Evolutionary conservation across 2,888 invertebrate species (phyloP).

Genomic region (Microctonus hyperodae): DNA sequence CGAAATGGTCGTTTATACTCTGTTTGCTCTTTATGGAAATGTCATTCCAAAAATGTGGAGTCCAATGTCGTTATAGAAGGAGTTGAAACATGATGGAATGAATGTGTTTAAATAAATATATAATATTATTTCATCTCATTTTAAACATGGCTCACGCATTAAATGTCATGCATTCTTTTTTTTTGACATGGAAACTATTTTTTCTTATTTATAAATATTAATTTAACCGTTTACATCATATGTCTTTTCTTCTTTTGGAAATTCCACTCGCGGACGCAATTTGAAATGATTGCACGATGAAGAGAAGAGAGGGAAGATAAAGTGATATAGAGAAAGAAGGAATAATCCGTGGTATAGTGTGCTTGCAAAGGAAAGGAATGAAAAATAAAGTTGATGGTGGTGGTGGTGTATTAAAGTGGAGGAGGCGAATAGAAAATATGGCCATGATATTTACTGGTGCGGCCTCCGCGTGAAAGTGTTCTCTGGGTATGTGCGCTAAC

Average conservation of each 20-base stretch:
- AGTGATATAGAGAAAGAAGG: neutral
- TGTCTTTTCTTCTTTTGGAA: neutral
- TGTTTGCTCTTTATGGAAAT: constrained; percentile 25
- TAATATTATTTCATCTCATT: constrained; percentile 13
- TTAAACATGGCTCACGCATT: constrained; percentile 8
- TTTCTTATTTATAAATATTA: neutral
- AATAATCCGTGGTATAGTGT: neutral
- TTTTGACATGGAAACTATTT: neutral
- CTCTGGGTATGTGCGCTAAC: constrained; percentile 24
- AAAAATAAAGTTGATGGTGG: constrained; percentile 27
- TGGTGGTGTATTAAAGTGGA: too few relatives aligned
- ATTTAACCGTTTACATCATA: neutral
- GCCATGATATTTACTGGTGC: constrained; percentile 60
- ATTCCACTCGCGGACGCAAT: neutral
- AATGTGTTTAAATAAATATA: neutral
- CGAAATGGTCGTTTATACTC: constrained; percentile 5
- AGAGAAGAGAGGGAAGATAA: neutral
- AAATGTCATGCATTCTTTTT: neutral
- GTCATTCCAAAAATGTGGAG: constrained; percentile 23
- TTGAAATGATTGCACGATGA: neutral
- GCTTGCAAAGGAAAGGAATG: constrained; percentile 4
- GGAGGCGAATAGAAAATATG: constrained; percentile 50
- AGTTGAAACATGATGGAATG: neutral
- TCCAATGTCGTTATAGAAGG: neutral
- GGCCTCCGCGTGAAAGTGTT: constrained; percentile 59